phyloP scores from a whole-genome alignment of 2,113 vertebrate species.

The Apodemus sylvaticus region DNA sequence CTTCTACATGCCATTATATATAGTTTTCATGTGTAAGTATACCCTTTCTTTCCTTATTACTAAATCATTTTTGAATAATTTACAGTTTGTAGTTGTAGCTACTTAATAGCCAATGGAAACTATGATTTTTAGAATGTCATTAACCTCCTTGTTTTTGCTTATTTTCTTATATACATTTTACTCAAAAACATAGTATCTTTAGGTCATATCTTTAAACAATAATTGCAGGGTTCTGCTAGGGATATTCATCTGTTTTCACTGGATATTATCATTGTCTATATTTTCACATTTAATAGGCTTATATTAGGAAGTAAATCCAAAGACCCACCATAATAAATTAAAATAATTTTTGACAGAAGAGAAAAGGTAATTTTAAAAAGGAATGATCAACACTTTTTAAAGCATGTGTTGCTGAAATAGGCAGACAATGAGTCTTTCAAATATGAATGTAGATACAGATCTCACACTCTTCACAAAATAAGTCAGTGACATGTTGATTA shows the following conservation, averaged over 20 bases:
- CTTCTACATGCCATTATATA: background rate
- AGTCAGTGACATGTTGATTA: background rate
- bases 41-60: background rate
- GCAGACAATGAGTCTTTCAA: background rate
- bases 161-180: background rate
- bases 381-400: background rate
- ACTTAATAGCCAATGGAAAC: background rate
- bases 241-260: background rate
- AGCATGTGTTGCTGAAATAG: background rate
- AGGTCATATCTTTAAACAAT: background rate
- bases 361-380: background rate
- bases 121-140: background rate
- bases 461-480: background rate
- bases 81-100: background rate
- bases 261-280: background rate
- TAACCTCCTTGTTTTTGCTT: background rate
- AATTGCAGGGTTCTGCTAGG: background rate
- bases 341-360: background rate
- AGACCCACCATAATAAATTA: background rate
- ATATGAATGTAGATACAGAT: background rate
- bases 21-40: background rate
- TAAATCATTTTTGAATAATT: background rate
- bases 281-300: background rate
- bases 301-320: background rate
- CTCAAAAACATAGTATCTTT: background rate